Evolutionary conservation across 2,797 vertebrate genomes (phyloP), one percentile per base, ranked within the genome.

Genomic region (Poecile montanus): DNA sequence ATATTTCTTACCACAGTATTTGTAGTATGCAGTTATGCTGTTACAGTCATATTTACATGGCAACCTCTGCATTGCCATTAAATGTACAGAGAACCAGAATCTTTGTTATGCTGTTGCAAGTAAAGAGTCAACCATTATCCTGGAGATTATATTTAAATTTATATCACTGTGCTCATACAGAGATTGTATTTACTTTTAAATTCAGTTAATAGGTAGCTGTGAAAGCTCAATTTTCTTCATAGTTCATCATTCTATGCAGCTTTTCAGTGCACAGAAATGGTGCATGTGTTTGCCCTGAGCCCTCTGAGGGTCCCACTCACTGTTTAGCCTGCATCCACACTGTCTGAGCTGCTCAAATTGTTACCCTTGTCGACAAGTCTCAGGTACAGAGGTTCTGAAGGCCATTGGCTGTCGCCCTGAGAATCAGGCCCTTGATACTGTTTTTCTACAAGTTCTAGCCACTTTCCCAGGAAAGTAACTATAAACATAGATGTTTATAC

Each of bases 131-230:
- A 13, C 54, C 13, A 3, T 65, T 86, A 72, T 92, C 50, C 42
- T 56, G 58, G 62, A 84, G 50, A 84, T 7, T 7, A 15, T 84
- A 57, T 74, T 91, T 82, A 62, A 78, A 81, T 61, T 62, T 21
- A 18, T 89, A 36, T 38, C 20, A 4, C 7, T 54, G 65, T 78
- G 65, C 30, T 79, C 38, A 17, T 16, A 66, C 45, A 67, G 60
- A 53, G 87, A 27, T 23, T 67, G 27, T 76, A 20, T 87, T 79
- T 94, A 63, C 50, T 51, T 79, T 90, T 74, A 91, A 76, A 38
- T 70, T 82, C 71, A 65, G 53, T 73, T 87, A 77, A 82, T 45
- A 58, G 83, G 45, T 67, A 44, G 42, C 57, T 79, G 19, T 68
- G 71, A 89, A 89, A 86, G 67, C 71, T 53, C 60, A 32, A 4